These are phyloP conservation scores for Rhinogobius similis DNA, from an alignment of 2,113 vertebrate species.

Conservation along the genomic window DNA sequence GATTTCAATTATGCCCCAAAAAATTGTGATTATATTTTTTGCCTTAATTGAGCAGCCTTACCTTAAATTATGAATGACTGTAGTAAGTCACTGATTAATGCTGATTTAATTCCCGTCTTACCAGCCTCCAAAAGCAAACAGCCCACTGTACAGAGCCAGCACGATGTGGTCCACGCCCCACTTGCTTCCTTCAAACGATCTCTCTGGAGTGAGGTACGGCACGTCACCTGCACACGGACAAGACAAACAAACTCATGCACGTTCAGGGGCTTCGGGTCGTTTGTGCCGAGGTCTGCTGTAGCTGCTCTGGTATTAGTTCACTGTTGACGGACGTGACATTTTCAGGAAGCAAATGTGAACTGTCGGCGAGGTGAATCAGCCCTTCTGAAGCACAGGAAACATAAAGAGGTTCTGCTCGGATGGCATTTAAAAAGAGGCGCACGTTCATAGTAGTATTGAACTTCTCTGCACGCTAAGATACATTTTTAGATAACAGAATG, in stretches of 20 bases:
- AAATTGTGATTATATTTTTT: too few species aligned
- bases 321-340: slow-evolving; percentile 38
- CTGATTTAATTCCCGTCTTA: slow-evolving; percentile 40
- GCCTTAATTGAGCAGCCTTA: too few species aligned
- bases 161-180: slow-evolving; percentile 71
- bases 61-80: not conserved
- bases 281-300: not conserved
- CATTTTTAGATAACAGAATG: not conserved
- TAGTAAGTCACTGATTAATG: not conserved
- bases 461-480: not conserved
- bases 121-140: slow-evolving; percentile 80
- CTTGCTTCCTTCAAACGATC: slow-evolving; percentile 74
- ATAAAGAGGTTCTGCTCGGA: not conserved
- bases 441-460: slow-evolving; percentile 10
- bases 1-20: too few species aligned
- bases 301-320: not conserved
- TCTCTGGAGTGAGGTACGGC: slow-evolving; percentile 68
- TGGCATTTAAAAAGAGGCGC: slow-evolving; percentile 40
- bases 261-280: not conserved
- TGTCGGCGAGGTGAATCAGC: slow-evolving; percentile 1
- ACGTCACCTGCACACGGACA: slow-evolving; percentile 64
- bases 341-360: slow-evolving; percentile 12
- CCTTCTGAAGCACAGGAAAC: slow-evolving; percentile 24
- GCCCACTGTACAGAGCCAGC: slow-evolving; percentile 76
- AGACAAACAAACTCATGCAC: not conserved